Conservation (phyloP, 2,888 invertebrate species). For the Cryptophagus acutangulus region DNA sequence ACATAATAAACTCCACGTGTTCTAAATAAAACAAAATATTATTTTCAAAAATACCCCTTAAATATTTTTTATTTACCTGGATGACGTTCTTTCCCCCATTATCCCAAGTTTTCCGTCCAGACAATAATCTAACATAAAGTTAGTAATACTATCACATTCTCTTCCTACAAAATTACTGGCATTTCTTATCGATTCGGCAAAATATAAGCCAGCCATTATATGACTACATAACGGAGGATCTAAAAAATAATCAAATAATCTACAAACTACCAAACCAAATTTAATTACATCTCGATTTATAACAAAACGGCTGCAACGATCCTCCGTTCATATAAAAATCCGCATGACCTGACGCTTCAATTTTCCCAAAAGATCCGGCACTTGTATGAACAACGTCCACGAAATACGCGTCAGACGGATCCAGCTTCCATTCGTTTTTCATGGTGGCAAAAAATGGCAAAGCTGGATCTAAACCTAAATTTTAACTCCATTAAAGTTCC, state of each 20-base stretch:
- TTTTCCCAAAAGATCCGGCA: slow-evolving; percentile 58
- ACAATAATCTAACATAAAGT: slow-evolving; percentile 55
- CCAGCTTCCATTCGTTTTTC: slow-evolving; percentile 55
- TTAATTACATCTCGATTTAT: slow-evolving; percentile 31
- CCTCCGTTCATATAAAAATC: slow-evolving; percentile 66
- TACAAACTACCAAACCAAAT: background rate
- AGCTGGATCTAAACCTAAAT: slow-evolving; percentile 58
- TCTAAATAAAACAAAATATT: slow-evolving; percentile 33
- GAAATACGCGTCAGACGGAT: slow-evolving; percentile 74
- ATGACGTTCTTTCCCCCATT: slow-evolving; percentile 39
- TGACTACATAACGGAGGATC: slow-evolving; percentile 59
- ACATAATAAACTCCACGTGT: slow-evolving; percentile 38
- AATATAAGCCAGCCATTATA: slow-evolving; percentile 58
- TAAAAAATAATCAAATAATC: slow-evolving; percentile 15
- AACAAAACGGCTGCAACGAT: slow-evolving; percentile 37
- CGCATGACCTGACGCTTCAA: slow-evolving; percentile 55
- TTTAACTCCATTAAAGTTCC: background rate
- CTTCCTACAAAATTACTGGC: slow-evolving; percentile 57
- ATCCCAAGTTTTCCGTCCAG: slow-evolving; percentile 28
- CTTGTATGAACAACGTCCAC: slow-evolving; percentile 90
- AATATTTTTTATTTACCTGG: background rate
- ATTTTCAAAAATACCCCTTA: slow-evolving; percentile 5
- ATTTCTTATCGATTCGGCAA: slow-evolving; percentile 58
- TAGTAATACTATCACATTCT: slow-evolving; percentile 52
- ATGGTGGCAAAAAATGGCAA: slow-evolving; percentile 56